A percentile compares a stretch with the other conserved stretches of the same genome.
Conservation (phyloP, 2,797 vertebrate genomes). For the Sebastes minor region DNA sequence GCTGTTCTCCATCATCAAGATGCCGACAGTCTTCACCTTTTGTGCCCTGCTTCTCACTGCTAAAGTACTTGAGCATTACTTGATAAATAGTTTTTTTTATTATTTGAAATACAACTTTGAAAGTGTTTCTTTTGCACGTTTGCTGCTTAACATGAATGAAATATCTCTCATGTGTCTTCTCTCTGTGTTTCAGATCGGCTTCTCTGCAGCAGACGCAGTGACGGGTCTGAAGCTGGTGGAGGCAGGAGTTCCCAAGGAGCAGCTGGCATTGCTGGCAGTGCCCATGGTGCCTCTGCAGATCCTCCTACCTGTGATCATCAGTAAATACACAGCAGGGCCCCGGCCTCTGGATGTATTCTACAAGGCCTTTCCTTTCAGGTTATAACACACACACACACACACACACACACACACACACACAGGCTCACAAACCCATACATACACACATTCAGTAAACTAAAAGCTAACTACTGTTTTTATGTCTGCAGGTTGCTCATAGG, state of each 20-base stretch:
- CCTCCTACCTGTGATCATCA: conserved; percentile 93
- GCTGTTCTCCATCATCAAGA: conserved; percentile 91
- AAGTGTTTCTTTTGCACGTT: background rate
- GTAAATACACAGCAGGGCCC: conserved; percentile 97
- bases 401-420: background rate
- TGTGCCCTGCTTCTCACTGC: conserved; percentile 93
- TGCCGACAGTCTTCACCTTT: conserved; percentile 95
- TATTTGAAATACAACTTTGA: background rate
- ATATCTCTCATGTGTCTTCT: background rate
- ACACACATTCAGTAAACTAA: background rate
- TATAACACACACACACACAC: background rate
- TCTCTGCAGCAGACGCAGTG: conserved; percentile 96
- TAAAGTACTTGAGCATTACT: conserved; percentile 81
- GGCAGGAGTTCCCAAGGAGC: conserved; percentile 96
- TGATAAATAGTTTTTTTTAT: background rate
- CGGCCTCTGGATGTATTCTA: conserved; percentile 93
- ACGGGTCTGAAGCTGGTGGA: conserved; percentile 96
- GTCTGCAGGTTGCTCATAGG: conserved; percentile 90
- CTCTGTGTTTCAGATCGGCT: conserved; percentile 88
- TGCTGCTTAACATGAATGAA: background rate
- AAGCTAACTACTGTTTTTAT: conserved; percentile 19
- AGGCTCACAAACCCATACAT: background rate
- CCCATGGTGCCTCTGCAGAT: conserved; percentile 99
- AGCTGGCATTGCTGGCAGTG: conserved; percentile 94
- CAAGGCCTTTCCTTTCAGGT: conserved; percentile 98